Evolutionary conservation across 2,797 vertebrate species (phyloP), one percentile per base, ranked within the genome.

Genomic region (Melopsittacus undulatus): DNA sequence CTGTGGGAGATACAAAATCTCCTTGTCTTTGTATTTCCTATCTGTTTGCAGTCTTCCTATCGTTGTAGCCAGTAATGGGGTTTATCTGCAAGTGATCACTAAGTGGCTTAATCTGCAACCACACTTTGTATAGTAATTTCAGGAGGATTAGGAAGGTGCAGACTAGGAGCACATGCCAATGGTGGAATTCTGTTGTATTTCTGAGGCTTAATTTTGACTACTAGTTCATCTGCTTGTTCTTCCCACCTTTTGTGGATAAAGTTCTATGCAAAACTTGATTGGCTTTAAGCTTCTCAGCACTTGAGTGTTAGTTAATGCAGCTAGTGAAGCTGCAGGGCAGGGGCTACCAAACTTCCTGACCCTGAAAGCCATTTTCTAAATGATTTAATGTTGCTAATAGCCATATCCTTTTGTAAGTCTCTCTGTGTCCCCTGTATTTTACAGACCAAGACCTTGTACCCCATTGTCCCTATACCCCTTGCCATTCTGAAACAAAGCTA

Each of bases 101-200:
- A 81, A 61, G 56, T 86, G 42, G 67, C 21, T 69, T 93, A 85
- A 91, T 89, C 36, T 26, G 45, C 11, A 43, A 32, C n/a, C 49
- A 74, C 23, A n/a, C 5, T 75, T 88, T 92, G 51, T 81, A 46
- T n/a, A 77, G 59, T 76, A 91, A 92, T 94, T 90, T 92, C 49
- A 86, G 59, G 51, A 81, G 61, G 29, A 76, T 91, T 86, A 24
- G 45, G 19, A 82, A 46, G 42, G 48, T 73, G n/a, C 72, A 36
- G 38, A 34, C 30, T 46, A 62, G 36, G 21, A 95, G 54, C 32
- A 48, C 2, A 1, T 42, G 34, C 14, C 13, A 43, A 2, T 85
- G 62, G 48, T 72, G 54, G 27, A 86, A 56, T 66, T 73, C 40
- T 59, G 7, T 49, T 75, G 15, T 49, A 36, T 79, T 86, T 72